Evolutionary conservation across 2,888 invertebrate species (phyloP), one percentile per base, ranked within the genome.

Genomic region (Sussaba pulchella): DNA sequence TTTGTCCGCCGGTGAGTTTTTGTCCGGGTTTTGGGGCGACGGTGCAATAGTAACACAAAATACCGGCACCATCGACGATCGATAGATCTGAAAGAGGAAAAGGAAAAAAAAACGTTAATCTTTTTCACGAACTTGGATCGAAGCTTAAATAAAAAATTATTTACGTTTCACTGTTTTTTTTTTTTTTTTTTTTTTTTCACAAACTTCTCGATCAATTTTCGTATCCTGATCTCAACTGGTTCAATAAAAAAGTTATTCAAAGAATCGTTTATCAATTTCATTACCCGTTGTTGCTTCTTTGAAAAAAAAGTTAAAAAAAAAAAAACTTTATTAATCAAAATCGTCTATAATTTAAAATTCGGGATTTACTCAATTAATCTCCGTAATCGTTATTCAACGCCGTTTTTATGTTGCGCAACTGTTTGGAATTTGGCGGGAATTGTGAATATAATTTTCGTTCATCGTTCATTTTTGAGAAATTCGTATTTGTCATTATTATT

Each of bases 11-110:
- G 82, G 94, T 94, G 26, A 59, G 9, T 88, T 95, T 95, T 86
- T 93, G 92, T 69, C 94, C 92, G 41, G 93, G 93, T 4, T 94
- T 94, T 0, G 94, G 94, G 0, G 95, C 94, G 85, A 95, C 94
- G 12, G 95, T 93, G 90, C 97, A 97, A 90, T 95, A 95, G 92
- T 95, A 97, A 91, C 97, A 97, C 89, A 94, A 93, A 59, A 96
- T 93, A 31, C 94, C 93, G 61, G 92, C 84, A 31, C 82, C 85
- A 19, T 83, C 85, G 82, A 85, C 77, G 82, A 89, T 93, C 93
- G 93, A 70, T 90, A 85, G 39, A 69, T 76, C 88, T 88, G 82
- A n/a, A 80, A n/a, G n/a, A n/a, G n/a, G n/a, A n/a, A n/a, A n/a
- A n/a, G n/a, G n/a, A n/a, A n/a, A 83, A 64, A n/a, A n/a, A 24